Evolutionary conservation across 2,113 vertebrate species (phyloP), one percentile per base, ranked within the genome.

Genomic region (Siphamia tubifer): DNA sequence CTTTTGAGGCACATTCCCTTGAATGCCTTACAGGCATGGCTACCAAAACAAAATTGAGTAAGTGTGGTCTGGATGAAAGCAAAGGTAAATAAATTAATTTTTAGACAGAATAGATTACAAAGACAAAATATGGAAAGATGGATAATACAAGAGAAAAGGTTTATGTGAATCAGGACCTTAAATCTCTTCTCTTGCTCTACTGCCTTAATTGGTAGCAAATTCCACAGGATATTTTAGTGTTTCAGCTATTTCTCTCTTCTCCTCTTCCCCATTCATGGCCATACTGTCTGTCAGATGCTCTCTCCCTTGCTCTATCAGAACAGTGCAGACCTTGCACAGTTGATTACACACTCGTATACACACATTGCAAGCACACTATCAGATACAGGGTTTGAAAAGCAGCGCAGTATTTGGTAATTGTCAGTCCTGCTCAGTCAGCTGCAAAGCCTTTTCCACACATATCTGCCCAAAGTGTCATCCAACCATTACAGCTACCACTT

Each of bases 171-270:
- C 34, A 34, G 66, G 49, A 66, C 58, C 54, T 74, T 77, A 74
- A 69, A 68, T 63, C 72, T 56, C 80, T 58, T 7, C 56, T 77
- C 76, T 82, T 68, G 39, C 68, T 77, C 55, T 40, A 75, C 77
- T 89, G 75, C 90, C 91, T 91, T 91, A 92, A 90, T 91, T 92
- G 90, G 90, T 82, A 88, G 83, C 67, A 70, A 79, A 76, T 73
- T 87, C 68, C 79, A 31, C 1, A 34, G 73, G 85, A 81, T 85
- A 86, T 90, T 87, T 91, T 61, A 61, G 81, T 58, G 62, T 71
- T 87, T 83, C 61, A 78, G 77, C 60, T 67, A 23, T 77, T 82
- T 82, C 60, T 23, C 52, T 55, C 27, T 53, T 58, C 63, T 49
- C 66, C 52, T 28, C 40, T 68, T 86, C 79, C 74, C 84, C 86